phyloP scores from a whole-genome alignment of 2,113 vertebrate species.

The Silurus asotus region DNA sequence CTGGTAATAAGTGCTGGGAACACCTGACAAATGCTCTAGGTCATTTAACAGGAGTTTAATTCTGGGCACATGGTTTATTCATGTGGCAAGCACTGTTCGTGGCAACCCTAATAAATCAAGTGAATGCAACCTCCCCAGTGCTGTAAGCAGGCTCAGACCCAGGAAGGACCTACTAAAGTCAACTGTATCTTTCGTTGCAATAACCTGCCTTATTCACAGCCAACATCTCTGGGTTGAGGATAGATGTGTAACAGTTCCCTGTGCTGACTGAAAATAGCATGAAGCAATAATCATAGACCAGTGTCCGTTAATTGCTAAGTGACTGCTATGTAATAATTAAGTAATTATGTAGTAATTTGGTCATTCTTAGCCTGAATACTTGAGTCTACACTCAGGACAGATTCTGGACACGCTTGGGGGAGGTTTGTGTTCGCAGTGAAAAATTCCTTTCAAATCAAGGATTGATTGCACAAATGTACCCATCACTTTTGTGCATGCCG shows the following conservation, averaged over 20 bases:
- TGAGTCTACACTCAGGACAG: not conserved
- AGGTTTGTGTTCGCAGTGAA: not conserved
- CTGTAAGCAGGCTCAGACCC: constrained; percentile 58
- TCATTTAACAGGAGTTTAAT: constrained; percentile 76
- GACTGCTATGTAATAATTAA: not conserved
- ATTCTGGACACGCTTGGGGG: not conserved
- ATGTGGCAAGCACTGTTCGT: constrained; percentile 71
- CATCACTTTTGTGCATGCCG: not conserved
- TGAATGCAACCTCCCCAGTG: constrained; percentile 60
- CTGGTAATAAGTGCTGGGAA: constrained; percentile 50
- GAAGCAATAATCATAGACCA: not conserved
- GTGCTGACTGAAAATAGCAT: not conserved
- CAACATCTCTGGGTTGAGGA: constrained; percentile 60
- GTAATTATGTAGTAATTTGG: not conserved
- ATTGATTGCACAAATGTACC: not conserved
- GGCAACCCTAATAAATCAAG: constrained; percentile 78
- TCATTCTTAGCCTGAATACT: not conserved
- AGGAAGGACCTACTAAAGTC: constrained; percentile 75
- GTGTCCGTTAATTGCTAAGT: not conserved
- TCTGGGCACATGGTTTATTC: constrained; percentile 77
- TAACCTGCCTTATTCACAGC: constrained; percentile 73
- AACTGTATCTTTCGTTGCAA: constrained; percentile 75
- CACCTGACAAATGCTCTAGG: constrained; percentile 68
- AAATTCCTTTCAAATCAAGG: not conserved
- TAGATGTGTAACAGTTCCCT: constrained; percentile 30